Evolutionary conservation across 2,113 vertebrate genomes (phyloP), one percentile per base, ranked within the genome.

Genomic region (Zootoca vivipara): DNA sequence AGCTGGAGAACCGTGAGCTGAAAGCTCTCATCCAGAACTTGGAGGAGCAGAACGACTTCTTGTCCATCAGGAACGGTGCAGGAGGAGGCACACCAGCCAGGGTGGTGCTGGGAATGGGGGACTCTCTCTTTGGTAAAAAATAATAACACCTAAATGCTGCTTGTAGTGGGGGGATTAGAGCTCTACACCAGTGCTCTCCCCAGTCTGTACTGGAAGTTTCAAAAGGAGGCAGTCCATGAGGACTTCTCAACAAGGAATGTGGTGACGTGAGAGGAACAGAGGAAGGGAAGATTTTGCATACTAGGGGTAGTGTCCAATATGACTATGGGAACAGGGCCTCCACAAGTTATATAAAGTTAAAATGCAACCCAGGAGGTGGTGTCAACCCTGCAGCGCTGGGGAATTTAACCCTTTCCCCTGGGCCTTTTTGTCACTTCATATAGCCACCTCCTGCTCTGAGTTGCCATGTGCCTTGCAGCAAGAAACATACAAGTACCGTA

Each of bases 11-110:
- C 26, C 88, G 16, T 62, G 87, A 89, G 72, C 85, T 94, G 58
- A 87, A 64, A 65, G 87, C 77, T 70, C 92, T 91, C 7, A 18
- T 92, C 33, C 87, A 69, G 35, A 89, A 77, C 22, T 83, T 94
- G 58, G 94, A 94, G 40, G 94, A 94, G 64, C 91, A 94, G 82
- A 94, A 94, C 15, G 93, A 93, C 52, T 22, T 92, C 9, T 35
- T 94, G 3, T 94, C 94, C 46, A 80, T 72, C 6, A 46, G 74
- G 8, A 64, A 10, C 0, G 33, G n/a, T 15, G 2, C 2, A 1
- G 65, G 15, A 52, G 79, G 80, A 28, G 62, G 62, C 7, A 30
- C 46, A 0, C n/a, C 70, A 28, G 33, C 20, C 64, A 16, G 52
- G 74, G 22, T 28, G 1, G 52, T 85, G 65, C 40, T 89, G 74